A percentile compares a stretch with the other conserved stretches of the same genome.
These are phyloP conservation scores for Takifugu ocellatus DNA, from an alignment of 2,797 vertebrate species.

Conservation along the genomic window DNA sequence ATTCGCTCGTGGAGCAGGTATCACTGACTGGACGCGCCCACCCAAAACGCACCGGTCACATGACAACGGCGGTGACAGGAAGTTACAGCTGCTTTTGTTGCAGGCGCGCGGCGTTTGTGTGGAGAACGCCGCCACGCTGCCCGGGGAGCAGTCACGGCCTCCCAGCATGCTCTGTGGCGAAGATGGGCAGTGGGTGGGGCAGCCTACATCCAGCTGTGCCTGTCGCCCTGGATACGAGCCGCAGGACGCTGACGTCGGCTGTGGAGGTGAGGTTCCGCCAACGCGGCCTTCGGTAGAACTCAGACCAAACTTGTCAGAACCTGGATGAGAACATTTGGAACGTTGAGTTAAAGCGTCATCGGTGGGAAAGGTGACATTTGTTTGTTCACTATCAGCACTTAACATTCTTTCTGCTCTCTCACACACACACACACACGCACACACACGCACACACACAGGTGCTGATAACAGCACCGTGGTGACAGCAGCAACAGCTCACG, in stretches of 20 bases:
- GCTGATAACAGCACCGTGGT: background rate
- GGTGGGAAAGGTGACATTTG: background rate
- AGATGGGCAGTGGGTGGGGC: conserved; percentile 85
- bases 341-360: conserved; percentile 2
- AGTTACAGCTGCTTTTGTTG: background rate
- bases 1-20: conserved; percentile 80
- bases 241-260: conserved; percentile 62
- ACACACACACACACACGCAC: background rate
- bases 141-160: conserved; percentile 52
- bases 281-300: too few relatives aligned
- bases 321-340: too few relatives aligned
- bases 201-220: conserved; percentile 73
- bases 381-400: conserved; percentile 10
- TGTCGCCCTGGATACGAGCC: conserved; percentile 80
- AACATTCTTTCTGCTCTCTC: conserved; percentile 3
- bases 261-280: conserved; percentile 70
- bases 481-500: background rate
- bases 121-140: conserved; percentile 65
- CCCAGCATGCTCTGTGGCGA: conserved; percentile 85
- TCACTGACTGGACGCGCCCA: background rate
- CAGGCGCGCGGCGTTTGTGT: conserved; percentile 80
- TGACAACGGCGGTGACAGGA: background rate
- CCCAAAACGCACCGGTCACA: background rate
- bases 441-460: background rate
- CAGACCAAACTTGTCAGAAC: too few relatives aligned